Percentiles rank a stretch among this genome's conserved stretches.
Evolutionary conservation across 2,888 invertebrate species (phyloP).

Genomic region (Drosophila tripunctata): DNA sequence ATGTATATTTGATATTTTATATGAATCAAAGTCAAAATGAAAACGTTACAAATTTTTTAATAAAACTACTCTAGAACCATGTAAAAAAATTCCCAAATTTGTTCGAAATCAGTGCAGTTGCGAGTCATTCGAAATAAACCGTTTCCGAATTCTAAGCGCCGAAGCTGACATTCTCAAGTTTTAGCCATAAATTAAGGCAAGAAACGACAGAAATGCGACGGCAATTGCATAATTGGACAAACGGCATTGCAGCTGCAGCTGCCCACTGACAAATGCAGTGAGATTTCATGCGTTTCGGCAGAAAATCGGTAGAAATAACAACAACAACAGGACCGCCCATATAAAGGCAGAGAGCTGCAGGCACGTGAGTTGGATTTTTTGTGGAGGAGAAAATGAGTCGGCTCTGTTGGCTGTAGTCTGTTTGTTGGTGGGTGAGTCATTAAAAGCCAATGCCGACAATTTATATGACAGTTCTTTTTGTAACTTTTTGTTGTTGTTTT

Average conservation of each 20-base stretch:
- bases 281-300: constrained; percentile 63
- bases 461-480: constrained; percentile 66
- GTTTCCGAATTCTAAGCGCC: not conserved
- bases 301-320: not conserved
- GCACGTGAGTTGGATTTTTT: constrained; percentile 62
- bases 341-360: constrained; percentile 52
- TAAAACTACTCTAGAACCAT: too few relatives aligned
- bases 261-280: constrained; percentile 46
- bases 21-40: too few relatives aligned
- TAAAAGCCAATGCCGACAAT: constrained; percentile 70
- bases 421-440: constrained; percentile 64
- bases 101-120: too few relatives aligned
- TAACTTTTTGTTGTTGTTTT: not conserved
- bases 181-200: constrained; percentile 68
- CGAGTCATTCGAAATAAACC: too few relatives aligned
- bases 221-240: constrained; percentile 47
- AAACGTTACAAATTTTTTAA: too few relatives aligned
- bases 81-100: too few relatives aligned
- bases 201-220: constrained; percentile 36
- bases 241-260: constrained; percentile 48
- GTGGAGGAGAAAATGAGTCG: not conserved
- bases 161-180: constrained; percentile 37
- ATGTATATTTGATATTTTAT: too few relatives aligned
- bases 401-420: not conserved
- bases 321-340: constrained; percentile 45